Evolutionary conservation across 2,113 vertebrate species (phyloP), one percentile per base, ranked within the genome.

Genomic region (Herpetotheres cachinnans): DNA sequence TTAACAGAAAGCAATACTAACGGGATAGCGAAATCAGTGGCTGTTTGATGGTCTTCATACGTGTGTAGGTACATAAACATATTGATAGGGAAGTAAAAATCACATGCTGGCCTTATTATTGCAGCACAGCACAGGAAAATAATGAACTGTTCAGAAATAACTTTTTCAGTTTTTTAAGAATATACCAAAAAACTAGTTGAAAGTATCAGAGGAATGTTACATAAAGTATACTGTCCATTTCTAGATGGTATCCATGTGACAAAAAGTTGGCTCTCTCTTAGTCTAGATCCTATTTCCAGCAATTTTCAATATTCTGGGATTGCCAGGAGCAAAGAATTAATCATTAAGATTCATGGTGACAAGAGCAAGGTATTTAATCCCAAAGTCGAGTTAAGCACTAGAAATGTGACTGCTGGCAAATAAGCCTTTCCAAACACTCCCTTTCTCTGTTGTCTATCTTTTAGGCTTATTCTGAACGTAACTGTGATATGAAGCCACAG

Each of bases 321-420:
- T 91, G 91, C 91, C 92, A 91, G 83, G 10, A 94, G 86, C 73
- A 82, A 92, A 89, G 77, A 95, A 91, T 79, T 91, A 95, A 91
- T 95, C 83, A 76, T 65, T 94, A 89, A 89, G 91, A 94, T 89
- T 87, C 69, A 76, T 30, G 56, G 77, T 79, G 83, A 92, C 72
- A 84, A 89, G 77, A 86, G 69, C 71, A 42, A 92, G 82, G 56
- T 38, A 63, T 84, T 95, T 92, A 10, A 74, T 82, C 32, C 36
- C 77, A 55, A 92, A 89, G 82, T 21, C 80, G 82, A 65, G 40
- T 25, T 86, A 86, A 89, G 80, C 80, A 92, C 69, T 77, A 95
- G 80, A 89, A 95, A 86, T 59, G 34, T 83, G 78, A 66, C 82
- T 89, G 78, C 77, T 96, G 88, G 85, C 90, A 89, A 95, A 81